Base-by-base conservation (phyloP, 2,888 invertebrate species). In the Zaprionus lineosus region DNA sequence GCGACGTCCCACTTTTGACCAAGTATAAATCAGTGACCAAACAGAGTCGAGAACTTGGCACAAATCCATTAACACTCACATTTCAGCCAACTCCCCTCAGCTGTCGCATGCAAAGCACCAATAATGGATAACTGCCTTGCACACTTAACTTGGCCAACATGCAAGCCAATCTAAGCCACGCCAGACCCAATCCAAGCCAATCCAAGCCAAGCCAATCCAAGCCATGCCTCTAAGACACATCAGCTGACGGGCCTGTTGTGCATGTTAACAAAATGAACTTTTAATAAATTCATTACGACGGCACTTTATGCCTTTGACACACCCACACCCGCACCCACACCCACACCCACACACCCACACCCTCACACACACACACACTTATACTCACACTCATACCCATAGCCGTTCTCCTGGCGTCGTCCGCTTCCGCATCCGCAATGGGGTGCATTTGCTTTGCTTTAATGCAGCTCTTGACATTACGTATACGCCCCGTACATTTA, bases 401-500 rank as follows among this genome's bases (percentile, higher is more conserved):
- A n/a, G n/a, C n/a, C n/a, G n/a, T n/a, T n/a, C n/a, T n/a, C n/a
- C n/a, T n/a, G n/a, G n/a, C n/a, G n/a, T n/a, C n/a, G n/a, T n/a
- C n/a, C n/a, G 53, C 34, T 43, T 48, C 24, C 48, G 48, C 24
- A 29, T 34, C 15, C 48, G 9, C n/a, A 21, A 31, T 4, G 16
- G 28, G 9, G 34, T 51, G 66, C 37, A 46, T 26, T 15, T 65
- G 83, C 79, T 71, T 61, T 83, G 76, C 55, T 72, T 74, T 83
- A 68, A 64, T 78, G 83, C 82, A 75, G 26, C 41, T 43, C 39
- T 55, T 34, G 57, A 57, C 75, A 85, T 85, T 85, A 85, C 84
- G 81, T 81, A 79, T 81, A 83, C 81, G 81, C 85, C 81, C 76
- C 84, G 28, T 76, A 84, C 85, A 79, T 79, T 84, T 79, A 84